phyloP scores from a whole-genome alignment of 2,113 vertebrate species.

The Glareola pratincola region DNA sequence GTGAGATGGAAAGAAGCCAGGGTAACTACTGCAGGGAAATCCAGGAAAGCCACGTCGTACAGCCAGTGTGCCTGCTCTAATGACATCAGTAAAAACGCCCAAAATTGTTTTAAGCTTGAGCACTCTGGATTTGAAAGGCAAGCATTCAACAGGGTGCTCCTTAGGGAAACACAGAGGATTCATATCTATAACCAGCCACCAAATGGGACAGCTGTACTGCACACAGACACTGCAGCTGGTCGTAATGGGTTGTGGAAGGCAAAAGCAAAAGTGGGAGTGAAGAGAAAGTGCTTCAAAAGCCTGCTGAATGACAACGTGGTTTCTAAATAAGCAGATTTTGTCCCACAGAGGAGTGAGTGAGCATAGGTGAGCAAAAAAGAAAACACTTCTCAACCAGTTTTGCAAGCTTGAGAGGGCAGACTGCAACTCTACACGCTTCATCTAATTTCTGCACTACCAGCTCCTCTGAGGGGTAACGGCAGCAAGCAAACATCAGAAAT shows the following conservation, averaged over 20 bases:
- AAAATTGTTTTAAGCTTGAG: background rate
- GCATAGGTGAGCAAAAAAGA: background rate
- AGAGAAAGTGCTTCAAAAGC: background rate
- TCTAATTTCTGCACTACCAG: background rate
- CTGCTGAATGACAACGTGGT: background rate
- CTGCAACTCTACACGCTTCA: fast-evolving
- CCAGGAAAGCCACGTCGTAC: background rate
- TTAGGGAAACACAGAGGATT: background rate
- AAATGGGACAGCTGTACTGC: background rate
- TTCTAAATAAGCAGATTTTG: background rate
- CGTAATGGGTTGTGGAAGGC: background rate
- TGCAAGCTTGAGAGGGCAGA: background rate
- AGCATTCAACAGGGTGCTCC: background rate
- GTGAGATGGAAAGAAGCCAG: background rate
- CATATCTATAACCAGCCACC: background rate
- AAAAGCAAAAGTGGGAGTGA: background rate
- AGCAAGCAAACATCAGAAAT: background rate
- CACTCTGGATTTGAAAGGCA: background rate
- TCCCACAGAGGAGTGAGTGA: background rate
- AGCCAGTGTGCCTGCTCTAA: background rate
- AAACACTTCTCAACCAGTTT: background rate
- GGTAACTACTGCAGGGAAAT: background rate
- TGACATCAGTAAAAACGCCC: background rate
- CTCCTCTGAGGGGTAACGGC: background rate
- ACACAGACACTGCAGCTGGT: background rate